Conservation (phyloP, 2,888 invertebrate genomes). For the Doris montereyensis region DNA sequence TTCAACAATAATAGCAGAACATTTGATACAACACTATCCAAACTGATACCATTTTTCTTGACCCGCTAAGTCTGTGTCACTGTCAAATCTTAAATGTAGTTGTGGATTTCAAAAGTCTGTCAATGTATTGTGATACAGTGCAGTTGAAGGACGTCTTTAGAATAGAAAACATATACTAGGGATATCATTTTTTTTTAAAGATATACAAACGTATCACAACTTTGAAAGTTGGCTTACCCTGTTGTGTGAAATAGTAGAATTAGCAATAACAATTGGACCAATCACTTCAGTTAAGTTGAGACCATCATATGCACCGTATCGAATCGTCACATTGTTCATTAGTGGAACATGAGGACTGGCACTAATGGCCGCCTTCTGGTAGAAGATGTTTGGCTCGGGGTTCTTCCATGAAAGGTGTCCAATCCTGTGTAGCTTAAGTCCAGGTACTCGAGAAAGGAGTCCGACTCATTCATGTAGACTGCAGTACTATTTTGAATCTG, state of each 20-base stretch:
- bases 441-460: conserved; percentile 85
- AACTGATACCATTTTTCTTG: no score
- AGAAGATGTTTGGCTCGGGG: conserved; percentile 45
- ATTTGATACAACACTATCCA: no score
- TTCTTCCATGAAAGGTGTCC: conserved; percentile 55
- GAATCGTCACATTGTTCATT: conserved; percentile 86
- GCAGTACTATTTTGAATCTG: conserved; percentile 37
- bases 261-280: conserved; percentile 62
- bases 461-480: conserved; percentile 80
- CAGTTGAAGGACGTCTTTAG: no score
- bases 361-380: conserved; percentile 67
- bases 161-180: no score
- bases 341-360: conserved; percentile 81
- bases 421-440: conserved; percentile 78
- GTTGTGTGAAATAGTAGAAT: conserved; percentile 81
- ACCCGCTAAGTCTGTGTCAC: no score
- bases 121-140: no score
- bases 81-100: no score
- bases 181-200: no score
- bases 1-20: no score
- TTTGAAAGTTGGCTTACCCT: conserved; percentile 74
- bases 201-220: background rate
- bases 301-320: conserved; percentile 91
- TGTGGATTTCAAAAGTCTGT: no score
- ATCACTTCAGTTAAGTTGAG: conserved; percentile 62